Evolutionary conservation across 30 jellyfish, hydroid and myxozoan species (phyloP).

Genomic region (Mastigias papua): DNA sequence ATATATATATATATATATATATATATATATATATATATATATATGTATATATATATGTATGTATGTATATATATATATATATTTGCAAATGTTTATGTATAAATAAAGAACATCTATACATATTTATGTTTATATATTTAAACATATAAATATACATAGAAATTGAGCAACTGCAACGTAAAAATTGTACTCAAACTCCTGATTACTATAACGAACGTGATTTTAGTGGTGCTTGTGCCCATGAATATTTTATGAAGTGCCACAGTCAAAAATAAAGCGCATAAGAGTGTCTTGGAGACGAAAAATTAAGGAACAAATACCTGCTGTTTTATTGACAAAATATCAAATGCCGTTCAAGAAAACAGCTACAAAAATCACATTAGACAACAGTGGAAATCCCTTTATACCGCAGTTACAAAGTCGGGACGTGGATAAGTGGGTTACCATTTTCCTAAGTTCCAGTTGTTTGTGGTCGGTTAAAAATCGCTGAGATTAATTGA

Average conservation of each 20-base stretch:
- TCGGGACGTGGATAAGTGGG: constrained; percentile 71
- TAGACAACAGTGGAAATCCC: constrained; percentile 38
- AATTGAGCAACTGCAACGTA: background rate
- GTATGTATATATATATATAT: too few relatives aligned
- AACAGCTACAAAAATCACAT: constrained; percentile 74
- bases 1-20: too few relatives aligned
- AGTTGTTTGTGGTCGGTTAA: constrained; percentile 66
- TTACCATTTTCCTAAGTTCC: constrained; percentile 61
- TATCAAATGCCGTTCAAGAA: constrained; percentile 20
- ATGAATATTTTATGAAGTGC: constrained; percentile 32
- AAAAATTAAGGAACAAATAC: background rate
- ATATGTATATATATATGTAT: too few relatives aligned
- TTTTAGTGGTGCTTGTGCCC: background rate
- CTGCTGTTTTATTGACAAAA: constrained; percentile 50
- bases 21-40: too few relatives aligned
- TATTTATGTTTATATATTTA: too few relatives aligned
- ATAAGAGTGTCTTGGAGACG: constrained; percentile 34
- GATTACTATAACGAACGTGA: background rate
- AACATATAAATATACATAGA: too few relatives aligned
- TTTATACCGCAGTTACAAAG: constrained; percentile 62
- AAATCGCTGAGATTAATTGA: constrained; percentile 66
- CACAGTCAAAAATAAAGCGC: constrained; percentile 32
- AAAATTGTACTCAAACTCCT: background rate
- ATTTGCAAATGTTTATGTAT: too few relatives aligned
- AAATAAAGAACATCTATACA: too few relatives aligned